These are phyloP conservation scores for Actinernus sp. DNA, from an alignment of 92 coral and sea anemone species.

Conservation along the genomic window DNA sequence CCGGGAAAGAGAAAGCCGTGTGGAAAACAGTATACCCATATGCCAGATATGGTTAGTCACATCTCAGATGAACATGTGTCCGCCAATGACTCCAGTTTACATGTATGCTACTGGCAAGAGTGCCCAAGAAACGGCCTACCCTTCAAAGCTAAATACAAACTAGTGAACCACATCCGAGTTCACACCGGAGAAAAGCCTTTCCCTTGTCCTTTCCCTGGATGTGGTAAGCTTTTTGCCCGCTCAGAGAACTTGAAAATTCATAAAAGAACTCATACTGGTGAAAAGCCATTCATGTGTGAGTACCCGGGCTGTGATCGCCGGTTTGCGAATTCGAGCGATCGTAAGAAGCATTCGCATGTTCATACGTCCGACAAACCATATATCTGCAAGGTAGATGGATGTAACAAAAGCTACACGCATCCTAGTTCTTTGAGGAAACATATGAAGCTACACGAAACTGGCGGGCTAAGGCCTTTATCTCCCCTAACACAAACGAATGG, in stretches of 20 bases:
- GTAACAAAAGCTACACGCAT: constrained; percentile 98
- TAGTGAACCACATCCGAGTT: constrained; percentile 97
- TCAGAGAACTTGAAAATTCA: constrained; percentile 99
- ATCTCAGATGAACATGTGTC: constrained; percentile 99
- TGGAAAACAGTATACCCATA: constrained; percentile 92
- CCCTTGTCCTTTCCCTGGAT: constrained; percentile 95
- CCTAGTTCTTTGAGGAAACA: constrained; percentile 99
- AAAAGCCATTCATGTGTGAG: constrained; percentile 97
- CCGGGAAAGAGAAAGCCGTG: constrained; percentile 94
- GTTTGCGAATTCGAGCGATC: constrained; percentile 98
- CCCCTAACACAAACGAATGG: constrained; percentile 83
- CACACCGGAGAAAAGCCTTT: constrained; percentile 99
- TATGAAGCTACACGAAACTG: constrained; percentile 98
- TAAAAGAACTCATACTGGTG: constrained; percentile 98
- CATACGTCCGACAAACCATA: constrained; percentile 99
- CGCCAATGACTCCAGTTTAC: constrained; percentile 89
- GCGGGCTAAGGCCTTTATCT: constrained; percentile 81
- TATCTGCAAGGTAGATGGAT: constrained; percentile 96
- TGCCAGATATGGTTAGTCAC: constrained; percentile 96
- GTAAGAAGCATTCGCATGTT: constrained; percentile 99
- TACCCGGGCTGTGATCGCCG: constrained; percentile 98
- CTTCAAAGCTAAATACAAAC: constrained; percentile 98
- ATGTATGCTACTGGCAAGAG: constrained; percentile 97
- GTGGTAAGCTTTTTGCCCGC: constrained; percentile 99
- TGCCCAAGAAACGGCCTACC: constrained; percentile 93